Evolutionary conservation across 2,888 invertebrate genomes (phyloP).

Genomic region (Ectemnius cavifrons): DNA sequence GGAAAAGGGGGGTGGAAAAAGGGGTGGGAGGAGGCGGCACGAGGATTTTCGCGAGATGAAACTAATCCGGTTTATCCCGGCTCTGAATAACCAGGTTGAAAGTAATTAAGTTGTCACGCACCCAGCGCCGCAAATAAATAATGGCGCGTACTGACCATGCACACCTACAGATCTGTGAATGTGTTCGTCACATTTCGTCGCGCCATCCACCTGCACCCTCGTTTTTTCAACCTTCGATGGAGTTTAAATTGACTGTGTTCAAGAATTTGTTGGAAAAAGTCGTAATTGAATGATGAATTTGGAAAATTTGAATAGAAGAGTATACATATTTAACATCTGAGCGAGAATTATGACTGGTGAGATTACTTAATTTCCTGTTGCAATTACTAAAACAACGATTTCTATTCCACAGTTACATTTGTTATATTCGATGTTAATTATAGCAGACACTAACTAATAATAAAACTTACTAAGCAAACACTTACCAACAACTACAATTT

Average conservation of each 20-base stretch:
- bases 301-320: no score
- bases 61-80: slow-evolving; percentile 37
- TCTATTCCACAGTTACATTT: no score
- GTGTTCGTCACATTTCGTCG: background rate
- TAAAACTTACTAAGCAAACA: no score
- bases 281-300: no score
- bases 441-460: no score
- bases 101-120: slow-evolving; percentile 29
- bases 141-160: background rate
- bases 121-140: background rate
- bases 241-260: background rate
- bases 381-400: no score
- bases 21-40: background rate
- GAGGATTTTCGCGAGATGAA: slow-evolving; percentile 30
- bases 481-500: no score
- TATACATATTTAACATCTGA: no score
- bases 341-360: no score
- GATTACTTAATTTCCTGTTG: no score
- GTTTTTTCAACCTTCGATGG: background rate
- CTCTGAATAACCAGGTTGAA: slow-evolving; percentile 17
- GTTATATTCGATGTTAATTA: no score
- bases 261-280: background rate
- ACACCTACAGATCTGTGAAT: background rate
- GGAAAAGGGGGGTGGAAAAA: no score
- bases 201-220: background rate